These are phyloP conservation scores for Agelaius phoeniceus DNA, from an alignment of 2,113 vertebrate genomes.

Conservation along the genomic window DNA sequence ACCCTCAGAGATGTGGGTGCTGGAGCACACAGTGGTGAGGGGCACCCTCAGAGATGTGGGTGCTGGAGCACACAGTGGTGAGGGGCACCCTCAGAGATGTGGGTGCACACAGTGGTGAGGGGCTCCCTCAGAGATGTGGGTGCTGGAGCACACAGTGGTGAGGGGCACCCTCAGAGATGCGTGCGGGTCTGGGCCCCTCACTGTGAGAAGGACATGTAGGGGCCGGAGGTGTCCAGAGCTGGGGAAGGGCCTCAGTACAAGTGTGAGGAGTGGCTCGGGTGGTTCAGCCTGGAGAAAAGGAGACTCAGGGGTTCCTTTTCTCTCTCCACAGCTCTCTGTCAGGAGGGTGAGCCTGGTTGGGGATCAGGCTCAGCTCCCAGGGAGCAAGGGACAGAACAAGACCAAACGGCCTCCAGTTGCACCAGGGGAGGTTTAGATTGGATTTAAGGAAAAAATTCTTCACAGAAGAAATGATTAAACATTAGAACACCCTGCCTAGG, in stretches of 20 bases:
- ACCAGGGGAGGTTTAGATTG: neutral
- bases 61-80: neutral
- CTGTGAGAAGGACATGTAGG: neutral
- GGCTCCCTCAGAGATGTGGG: neutral
- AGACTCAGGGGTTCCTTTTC: accelerated
- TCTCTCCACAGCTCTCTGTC: neutral
- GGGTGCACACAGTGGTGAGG: neutral
- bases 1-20: too few relatives aligned
- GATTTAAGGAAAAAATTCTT: neutral
- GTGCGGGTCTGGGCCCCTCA: neutral
- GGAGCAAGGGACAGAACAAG: neutral
- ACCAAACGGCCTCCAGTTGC: neutral
- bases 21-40: too few relatives aligned
- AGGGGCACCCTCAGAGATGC: neutral
- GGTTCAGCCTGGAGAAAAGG: neutral
- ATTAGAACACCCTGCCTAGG: neutral
- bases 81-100: neutral
- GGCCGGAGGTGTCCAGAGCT: neutral
- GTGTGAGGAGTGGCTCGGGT: neutral
- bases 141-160: neutral
- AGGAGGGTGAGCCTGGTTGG: neutral
- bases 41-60: too few relatives aligned
- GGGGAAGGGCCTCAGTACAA: neutral
- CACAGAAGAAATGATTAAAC: neutral
- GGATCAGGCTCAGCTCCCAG: neutral